Conservation (phyloP, 53 echinoderm and acorn worm species). For the Astropecten irregularis region DNA sequence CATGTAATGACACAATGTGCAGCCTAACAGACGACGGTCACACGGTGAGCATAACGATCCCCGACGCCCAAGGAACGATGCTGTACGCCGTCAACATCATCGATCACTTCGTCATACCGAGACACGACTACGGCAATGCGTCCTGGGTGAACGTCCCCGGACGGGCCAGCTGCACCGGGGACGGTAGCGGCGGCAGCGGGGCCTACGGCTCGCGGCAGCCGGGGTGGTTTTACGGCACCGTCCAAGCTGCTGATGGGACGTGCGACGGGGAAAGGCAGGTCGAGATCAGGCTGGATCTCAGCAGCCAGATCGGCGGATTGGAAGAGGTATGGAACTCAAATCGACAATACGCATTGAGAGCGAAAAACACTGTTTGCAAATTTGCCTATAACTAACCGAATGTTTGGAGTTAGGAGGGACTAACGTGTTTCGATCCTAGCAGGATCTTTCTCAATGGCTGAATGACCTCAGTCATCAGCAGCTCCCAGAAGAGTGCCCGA, state of each 20-base stretch:
- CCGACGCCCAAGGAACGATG: conserved; percentile 56
- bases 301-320: conserved; percentile 14
- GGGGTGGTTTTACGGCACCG: conserved; percentile 81
- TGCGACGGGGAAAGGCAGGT: conserved; percentile 30
- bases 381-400: no score
- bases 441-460: no score
- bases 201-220: conserved; percentile 57
- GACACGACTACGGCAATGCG: conserved; percentile 63
- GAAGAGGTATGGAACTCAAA: conserved; percentile 56
- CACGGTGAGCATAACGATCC: conserved; percentile 59
- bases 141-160: conserved; percentile 69
- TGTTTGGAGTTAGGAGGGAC: no score
- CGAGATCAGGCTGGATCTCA: conserved; percentile 45
- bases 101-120: conserved; percentile 64
- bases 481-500: conserved; percentile 43
- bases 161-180: conserved; percentile 29
- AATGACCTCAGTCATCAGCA: no score
- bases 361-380: no score
- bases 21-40: conserved; percentile 50
- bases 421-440: no score
- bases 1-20: conserved; percentile 63
- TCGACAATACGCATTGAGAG: no score
- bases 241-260: background rate
- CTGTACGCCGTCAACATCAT: conserved; percentile 75
- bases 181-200: background rate